Evolutionary conservation across 2,797 vertebrate genomes (phyloP), one percentile per base, ranked within the genome.

Genomic region (Psittacula derbiana): DNA sequence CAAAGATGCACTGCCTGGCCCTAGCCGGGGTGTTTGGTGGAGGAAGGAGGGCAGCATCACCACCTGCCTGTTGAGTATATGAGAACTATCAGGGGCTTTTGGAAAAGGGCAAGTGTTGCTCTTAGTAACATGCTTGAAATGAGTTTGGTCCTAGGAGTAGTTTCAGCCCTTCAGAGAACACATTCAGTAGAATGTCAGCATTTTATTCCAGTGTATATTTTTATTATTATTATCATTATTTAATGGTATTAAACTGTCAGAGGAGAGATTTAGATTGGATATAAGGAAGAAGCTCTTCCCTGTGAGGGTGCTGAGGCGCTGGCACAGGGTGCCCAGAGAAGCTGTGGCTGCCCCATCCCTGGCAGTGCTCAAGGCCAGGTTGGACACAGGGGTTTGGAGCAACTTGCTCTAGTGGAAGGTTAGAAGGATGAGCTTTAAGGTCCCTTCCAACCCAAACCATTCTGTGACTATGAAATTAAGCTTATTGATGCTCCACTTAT

Each of bases 21-120:
- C 2, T 23, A 16, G 36, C 16, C 0, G 0, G 43, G 55, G 8
- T 0, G 0, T 13, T 0, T 19, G 21, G 33, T 18, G 33, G 47
- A 80, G 41, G 18, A 41, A 18, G 38, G 23, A 41, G 23, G 14
- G 24, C 28, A 9, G 20, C 0, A 0, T 52, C 28, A 38, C 64
- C 19, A 17, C 28, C 0, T 4, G 24, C 49, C 70, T 31, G 11
- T 30, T 66, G n/a, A 38, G 25, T 43, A 1, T 19, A 2, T 21
- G 8, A 46, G 33, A 46, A 19, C 61, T 62, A 1, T 13, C 13
- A 4, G 20, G 46, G 43, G 57, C 46, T 82, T 84, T 88, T 44
- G 52, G 44, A 92, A 92, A 64, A 57, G 40, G 31, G 10, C 25
- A 69, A 58, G 72, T 50, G 40, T 46, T 20, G 11, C 33, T 52